phyloP scores from a whole-genome alignment of 2,113 vertebrate genomes.

The Tragelaphus buxtoni region DNA sequence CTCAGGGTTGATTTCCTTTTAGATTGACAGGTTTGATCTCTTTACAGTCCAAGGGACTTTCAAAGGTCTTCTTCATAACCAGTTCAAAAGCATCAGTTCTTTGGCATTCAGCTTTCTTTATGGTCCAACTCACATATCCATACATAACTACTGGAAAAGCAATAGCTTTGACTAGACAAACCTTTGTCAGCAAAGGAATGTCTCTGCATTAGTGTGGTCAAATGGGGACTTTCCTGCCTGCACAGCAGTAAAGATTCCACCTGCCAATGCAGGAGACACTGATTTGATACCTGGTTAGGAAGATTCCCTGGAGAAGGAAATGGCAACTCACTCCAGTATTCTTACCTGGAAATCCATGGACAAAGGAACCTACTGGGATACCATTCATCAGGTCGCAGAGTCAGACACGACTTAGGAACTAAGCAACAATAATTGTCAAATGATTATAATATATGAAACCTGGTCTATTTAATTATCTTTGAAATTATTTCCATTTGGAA shows the following conservation, averaged over 20 bases:
- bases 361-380: neutral
- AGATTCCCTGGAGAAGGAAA: neutral
- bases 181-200: fast-evolving
- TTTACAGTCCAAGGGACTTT: neutral
- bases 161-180: neutral
- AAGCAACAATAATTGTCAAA: neutral
- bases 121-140: neutral
- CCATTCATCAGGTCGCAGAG: neutral
- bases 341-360: neutral
- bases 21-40: neutral
- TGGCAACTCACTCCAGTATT: neutral
- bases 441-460: neutral
- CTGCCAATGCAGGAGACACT: neutral
- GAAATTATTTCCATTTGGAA: neutral
- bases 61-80: neutral
- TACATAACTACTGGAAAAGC: neutral
- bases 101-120: neutral
- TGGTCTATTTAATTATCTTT: neutral
- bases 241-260: neutral
- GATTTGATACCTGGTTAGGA: neutral
- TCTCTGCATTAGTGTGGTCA: neutral
- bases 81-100: neutral
- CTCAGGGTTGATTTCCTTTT: neutral
- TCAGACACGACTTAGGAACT: neutral
- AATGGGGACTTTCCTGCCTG: neutral